A percentile compares a stretch with the other conserved stretches of the same genome.
Evolutionary conservation across 2,888 invertebrate species (phyloP).

Genomic region (Caenorhabditis wallacei): DNA sequence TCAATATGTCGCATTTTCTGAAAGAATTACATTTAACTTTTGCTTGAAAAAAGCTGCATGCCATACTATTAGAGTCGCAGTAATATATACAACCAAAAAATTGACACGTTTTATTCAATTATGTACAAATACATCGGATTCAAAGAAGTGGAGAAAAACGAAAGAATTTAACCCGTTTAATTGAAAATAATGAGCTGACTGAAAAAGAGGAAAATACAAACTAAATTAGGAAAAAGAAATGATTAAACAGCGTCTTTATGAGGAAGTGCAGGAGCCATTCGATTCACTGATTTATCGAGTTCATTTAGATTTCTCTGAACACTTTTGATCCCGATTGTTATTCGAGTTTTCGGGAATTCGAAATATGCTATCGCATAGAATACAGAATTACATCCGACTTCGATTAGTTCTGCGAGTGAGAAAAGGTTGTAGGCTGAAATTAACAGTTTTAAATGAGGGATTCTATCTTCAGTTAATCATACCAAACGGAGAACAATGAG

Average conservation of each 20-base stretch:
- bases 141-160: conserved; percentile 2
- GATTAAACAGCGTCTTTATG: conserved; percentile 37
- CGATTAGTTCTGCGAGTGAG: conserved; percentile 79
- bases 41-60: too few species aligned
- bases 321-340: conserved; percentile 70
- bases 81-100: neutral
- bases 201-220: neutral
- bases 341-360: conserved; percentile 76
- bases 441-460: too few species aligned
- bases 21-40: too few species aligned
- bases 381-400: conserved; percentile 79
- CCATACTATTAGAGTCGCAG: too few species aligned
- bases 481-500: conserved; percentile 75
- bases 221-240: neutral
- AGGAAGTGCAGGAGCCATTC: conserved; percentile 58
- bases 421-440: conserved; percentile 79
- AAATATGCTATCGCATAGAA: conserved; percentile 79
- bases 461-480: too few species aligned
- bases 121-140: conserved; percentile 53
- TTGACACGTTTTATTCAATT: conserved; percentile 49
- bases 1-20: too few species aligned
- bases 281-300: conserved; percentile 40
- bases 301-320: conserved; percentile 54
- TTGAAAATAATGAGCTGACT: conserved; percentile 12
- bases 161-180: conserved; percentile 29